Base-by-base conservation (phyloP, 2,888 invertebrate species). In the Drosophila falleni region DNA sequence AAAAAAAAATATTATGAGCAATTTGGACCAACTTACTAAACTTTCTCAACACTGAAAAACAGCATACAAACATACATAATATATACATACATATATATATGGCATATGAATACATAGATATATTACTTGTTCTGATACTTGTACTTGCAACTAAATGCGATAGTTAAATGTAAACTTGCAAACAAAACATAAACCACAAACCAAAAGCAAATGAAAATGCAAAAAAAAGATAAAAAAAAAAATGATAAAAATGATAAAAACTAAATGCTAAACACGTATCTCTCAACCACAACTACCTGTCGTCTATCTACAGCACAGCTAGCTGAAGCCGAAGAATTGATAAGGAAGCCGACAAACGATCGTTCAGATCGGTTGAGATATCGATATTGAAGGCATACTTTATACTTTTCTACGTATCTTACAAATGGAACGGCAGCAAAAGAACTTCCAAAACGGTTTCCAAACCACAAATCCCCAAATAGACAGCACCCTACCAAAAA, bases 251-350 rank as follows among this genome's bases (percentile, higher is more conserved):
- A 29, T 29, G 8, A 29, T 4, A 29, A 29, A 29, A 29, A 56
- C 19, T 35, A 37, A 42, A 46, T 33, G 49, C 44, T 26, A 56
- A 53, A 55, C 44, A 47, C 47, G 67, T 67, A 69, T 73, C 71
- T 87, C 68, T 78, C 44, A 74, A 88, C 83, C 88, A 74, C 63
- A 87, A 84, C 78, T 86, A 86, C 86, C 88, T 84, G 78, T 86
- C 80, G 73, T 70, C 87, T 66, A 72, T 71, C 58, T 69, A 63
- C 44, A 74, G 74, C 74, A 74, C 74, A 77, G 58, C 47, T 61
- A 55, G 41, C 54, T 63, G 19, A 49, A 31, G 73, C 41, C 63
- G 13, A 26, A 23, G 39, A 26, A 41, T 8, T 47, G 58, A 16
- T 66, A 26, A 5, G 2, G 49, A 4, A 9, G 16, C 16, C 61